phyloP scores from a whole-genome alignment of 35 echinoderm and acorn worm species.

The Chiridota heheva region DNA sequence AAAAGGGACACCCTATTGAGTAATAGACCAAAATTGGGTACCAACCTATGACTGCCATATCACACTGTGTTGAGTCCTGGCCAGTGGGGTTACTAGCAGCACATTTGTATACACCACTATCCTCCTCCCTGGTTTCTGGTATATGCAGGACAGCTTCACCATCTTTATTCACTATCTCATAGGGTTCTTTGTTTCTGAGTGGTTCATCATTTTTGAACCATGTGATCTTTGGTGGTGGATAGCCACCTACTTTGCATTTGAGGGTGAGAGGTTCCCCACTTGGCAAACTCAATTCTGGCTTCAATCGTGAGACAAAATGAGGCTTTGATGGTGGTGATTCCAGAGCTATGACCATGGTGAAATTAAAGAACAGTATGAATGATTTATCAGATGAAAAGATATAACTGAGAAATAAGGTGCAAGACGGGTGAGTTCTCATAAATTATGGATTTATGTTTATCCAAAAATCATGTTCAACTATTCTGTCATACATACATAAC shows the following conservation, averaged over 20 bases:
- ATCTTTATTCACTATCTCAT: slow-evolving; percentile 28
- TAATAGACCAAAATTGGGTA: too few relatives aligned
- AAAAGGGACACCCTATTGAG: too few relatives aligned
- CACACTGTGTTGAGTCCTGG: neutral
- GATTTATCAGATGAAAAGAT: too few relatives aligned
- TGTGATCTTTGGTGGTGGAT: slow-evolving; percentile 14
- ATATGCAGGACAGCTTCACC: slow-evolving; percentile 13
- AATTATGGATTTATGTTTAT: neutral
- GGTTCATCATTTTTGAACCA: slow-evolving; percentile 30
- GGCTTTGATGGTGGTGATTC: slow-evolving; percentile 14
- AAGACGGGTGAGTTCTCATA: neutral
- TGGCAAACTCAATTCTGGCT: neutral
- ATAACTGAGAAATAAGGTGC: too few relatives aligned
- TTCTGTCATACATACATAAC: neutral
- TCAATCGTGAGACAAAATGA: slow-evolving; percentile 19
- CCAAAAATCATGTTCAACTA: neutral
- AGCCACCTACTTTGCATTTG: slow-evolving; percentile 14
- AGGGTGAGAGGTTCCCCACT: slow-evolving; percentile 30
- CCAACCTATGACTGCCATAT: slow-evolving; percentile 45
- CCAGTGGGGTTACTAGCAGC: slow-evolving; percentile 16
- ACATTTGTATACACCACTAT: slow-evolving; percentile 26
- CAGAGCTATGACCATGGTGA: too few relatives aligned
- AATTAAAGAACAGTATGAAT: too few relatives aligned
- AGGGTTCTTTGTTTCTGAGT: slow-evolving; percentile 14
- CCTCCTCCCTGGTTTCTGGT: slow-evolving; percentile 19